Conservation (phyloP, 2,888 invertebrate species). For the Tipula unca region DNA sequence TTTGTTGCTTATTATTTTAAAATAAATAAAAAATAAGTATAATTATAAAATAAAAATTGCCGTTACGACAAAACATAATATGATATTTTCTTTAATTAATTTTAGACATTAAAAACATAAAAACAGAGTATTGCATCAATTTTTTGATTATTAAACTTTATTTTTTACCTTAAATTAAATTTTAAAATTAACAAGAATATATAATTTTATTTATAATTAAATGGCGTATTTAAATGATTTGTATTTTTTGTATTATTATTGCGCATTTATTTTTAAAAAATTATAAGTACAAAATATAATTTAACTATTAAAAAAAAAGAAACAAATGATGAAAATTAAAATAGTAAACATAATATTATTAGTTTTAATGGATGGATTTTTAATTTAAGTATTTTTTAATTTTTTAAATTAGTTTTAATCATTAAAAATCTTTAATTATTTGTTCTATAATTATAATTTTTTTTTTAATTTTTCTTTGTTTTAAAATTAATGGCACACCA, state of each 20-base stretch:
- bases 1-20: neutral
- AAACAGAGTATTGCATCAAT: neutral
- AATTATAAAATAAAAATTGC: neutral
- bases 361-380: neutral
- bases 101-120: neutral
- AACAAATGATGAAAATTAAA: neutral
- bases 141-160: neutral
- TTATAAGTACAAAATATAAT: neutral
- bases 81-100: neutral
- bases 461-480: neutral
- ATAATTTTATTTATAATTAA: neutral
- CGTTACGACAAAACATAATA: neutral
- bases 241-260: neutral
- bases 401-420: neutral
- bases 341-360: neutral
- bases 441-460: neutral
- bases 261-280: neutral
- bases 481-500: neutral
- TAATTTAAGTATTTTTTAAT: neutral
- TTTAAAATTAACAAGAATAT: neutral
- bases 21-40: neutral
- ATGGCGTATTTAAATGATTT: neutral
- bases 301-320: neutral
- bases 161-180: neutral
- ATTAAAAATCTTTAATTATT: neutral